Base-by-base conservation (phyloP, 2,113 vertebrate species). In the Apodemus sylvaticus region DNA sequence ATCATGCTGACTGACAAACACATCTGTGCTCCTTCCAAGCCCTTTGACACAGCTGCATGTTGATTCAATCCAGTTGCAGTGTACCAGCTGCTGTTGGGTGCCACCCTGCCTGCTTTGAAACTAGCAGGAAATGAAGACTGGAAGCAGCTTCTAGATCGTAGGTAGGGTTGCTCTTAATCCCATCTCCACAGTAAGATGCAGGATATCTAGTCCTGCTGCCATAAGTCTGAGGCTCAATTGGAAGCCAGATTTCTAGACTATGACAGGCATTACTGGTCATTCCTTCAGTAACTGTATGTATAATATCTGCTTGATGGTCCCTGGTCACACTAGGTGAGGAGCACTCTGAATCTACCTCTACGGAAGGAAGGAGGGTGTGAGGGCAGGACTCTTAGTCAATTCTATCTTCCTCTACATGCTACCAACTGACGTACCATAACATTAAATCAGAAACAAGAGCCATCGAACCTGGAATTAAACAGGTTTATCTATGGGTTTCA, bases 1-100 rank as follows among this genome's bases (percentile, higher is more conserved):
- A 34, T 97, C 91, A 91, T 79, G 19, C 62, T 74, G 76, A 64
- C 51, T 78, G 81, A 51, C 82, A 94, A 64, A 91, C 55, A 83
- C 45, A 83, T n/a, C 16, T 83, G 88, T 62, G 53, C 60, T 86
- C 6, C 62, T 70, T 91, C 73, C 89, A 95, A 86, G 90, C 60
- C 78, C 58, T 92, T 83, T 94, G 96, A 92, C 92, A 94, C 74
- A 64, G 73, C 73, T 0, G 3, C 42, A 34, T 53, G 31, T 87
- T 89, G 90, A 90, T 82, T 86, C 91, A 93, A 85, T 71, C 62
- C 29, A 17, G 42, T n/a, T 24, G 86, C 5, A 3, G 70, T 51
- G 53, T 77, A 58, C 71, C 85, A 85, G 55, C 77, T 73, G 73
- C 91, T 73, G n/a, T 42, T 66, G 64, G n/a, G 26, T 71, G 51